Percentiles rank a stretch among this genome's conserved stretches.
Conservation (phyloP, 1,140 invertebrate species). For the Drosophila fuyamai region DNA sequence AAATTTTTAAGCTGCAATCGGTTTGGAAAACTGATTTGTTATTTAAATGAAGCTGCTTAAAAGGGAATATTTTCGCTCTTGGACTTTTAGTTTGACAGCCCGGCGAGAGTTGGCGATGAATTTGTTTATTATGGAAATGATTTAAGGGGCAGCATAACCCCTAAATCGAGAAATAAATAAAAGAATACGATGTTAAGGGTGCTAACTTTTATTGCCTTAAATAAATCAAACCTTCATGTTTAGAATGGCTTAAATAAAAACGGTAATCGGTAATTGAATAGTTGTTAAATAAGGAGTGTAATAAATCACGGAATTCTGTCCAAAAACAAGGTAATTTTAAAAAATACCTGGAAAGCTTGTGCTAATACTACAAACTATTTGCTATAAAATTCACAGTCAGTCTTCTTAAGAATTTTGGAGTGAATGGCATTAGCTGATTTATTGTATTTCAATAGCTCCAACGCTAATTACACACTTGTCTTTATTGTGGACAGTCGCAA, state of each 20-base stretch:
- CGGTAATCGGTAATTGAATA: no score
- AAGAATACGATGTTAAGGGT: neutral
- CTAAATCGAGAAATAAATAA: neutral
- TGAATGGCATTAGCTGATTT: conserved; percentile 4
- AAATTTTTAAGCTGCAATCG: conserved; percentile 31
- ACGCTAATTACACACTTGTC: conserved; percentile 16
- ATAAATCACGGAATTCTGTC: neutral
- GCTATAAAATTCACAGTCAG: neutral
- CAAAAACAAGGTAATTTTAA: neutral
- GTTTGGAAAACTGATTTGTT: conserved; percentile 31
- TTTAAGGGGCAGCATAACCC: neutral
- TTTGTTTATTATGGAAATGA: conserved; percentile 29
- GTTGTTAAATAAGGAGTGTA: neutral
- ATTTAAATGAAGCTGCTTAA: conserved; percentile 40
- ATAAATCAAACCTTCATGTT: neutral
- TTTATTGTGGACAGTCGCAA: conserved; percentile 26
- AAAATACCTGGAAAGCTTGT: no score
- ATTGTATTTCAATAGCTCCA: conserved; percentile 9
- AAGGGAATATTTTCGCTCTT: conserved; percentile 13
- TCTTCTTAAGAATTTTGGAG: neutral
- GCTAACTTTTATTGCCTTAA: neutral
- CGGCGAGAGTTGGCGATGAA: conserved; percentile 15
- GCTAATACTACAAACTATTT: neutral
- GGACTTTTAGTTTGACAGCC: conserved; percentile 26
- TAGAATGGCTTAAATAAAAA: no score